Evolutionary conservation across 2,888 invertebrate genomes (phyloP), one percentile per base, ranked within the genome.

Genomic region (Eristalinus sepulchralis): DNA sequence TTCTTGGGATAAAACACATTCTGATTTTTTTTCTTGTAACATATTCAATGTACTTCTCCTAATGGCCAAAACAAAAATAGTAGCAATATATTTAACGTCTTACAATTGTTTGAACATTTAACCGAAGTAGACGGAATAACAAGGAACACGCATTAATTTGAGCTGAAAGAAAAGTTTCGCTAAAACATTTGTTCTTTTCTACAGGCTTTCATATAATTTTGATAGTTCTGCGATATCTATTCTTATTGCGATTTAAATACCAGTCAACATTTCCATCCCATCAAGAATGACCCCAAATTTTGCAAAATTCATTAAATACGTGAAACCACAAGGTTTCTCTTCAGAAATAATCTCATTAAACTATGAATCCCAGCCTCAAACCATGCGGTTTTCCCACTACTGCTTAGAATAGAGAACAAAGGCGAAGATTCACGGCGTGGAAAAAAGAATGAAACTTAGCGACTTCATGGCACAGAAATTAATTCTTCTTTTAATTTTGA

Each of bases 111-210:
- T n/a, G 81, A 72, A 63, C 33, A 90, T 89, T 27, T 63, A 88
- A 89, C 88, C 87, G 75, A 86, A 83, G 53, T 76, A 90, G 91
- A 91, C 91, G 91, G 91, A 91, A 90, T 89, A 90, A 89, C 89
- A 89, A 91, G 91, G 91, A 91, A 91, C 91, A 90, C 90, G 89
- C 81, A 88, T 88, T 88, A 87, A 77, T 83, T 87, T 87, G 83
- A 83, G 87, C 87, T 87, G 87, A 20, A 80, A 86, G 66, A n/a
- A 59, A 86, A 79, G 68, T 34, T 67, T 17, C 22, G 39, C 60
- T 77, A 63, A 22, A 78, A 67, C 77, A 76, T 75, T 89, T 85
- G 73, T 66, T 71, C n/a, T 70, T 27, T 4, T 31, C 57, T 11
- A 6, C 53, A 78, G n/a, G 8, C 17, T 72, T 68, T 70, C 78